Conservation (phyloP, 2,797 vertebrate genomes). For the Balearica regulorum region DNA sequence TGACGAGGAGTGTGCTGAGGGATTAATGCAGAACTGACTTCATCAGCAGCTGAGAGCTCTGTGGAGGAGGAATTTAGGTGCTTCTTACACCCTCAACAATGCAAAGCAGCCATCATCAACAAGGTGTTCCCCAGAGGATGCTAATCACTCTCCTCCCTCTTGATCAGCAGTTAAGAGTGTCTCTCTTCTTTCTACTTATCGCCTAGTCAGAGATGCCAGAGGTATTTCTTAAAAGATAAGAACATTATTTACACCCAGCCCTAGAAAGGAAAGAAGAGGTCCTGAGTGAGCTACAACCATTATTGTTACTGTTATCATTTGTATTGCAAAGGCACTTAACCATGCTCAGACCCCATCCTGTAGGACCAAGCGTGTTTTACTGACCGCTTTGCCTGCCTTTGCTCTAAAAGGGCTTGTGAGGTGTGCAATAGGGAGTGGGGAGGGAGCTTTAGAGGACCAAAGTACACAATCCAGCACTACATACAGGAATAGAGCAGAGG, state of each 20-base stretch:
- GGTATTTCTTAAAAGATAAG: constrained; percentile 57
- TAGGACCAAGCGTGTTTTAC: background rate
- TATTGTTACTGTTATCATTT: constrained; percentile 25
- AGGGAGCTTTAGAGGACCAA: background rate
- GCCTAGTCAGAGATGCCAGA: constrained; percentile 43
- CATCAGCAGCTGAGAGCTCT: constrained; percentile 39
- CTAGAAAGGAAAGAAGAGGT: constrained; percentile 33
- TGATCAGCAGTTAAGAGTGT: constrained; percentile 53
- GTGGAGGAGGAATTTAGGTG: constrained; percentile 51
- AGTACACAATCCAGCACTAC: background rate
- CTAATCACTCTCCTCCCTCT: constrained; percentile 53
- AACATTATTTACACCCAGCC: background rate
- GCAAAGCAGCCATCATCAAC: constrained; percentile 51
- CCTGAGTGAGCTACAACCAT: background rate
- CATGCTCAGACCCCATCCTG: background rate
- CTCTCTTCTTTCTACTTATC: constrained; percentile 61
- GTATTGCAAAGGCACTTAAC: background rate
- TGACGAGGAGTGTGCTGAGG: background rate
- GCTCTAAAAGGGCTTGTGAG: background rate
- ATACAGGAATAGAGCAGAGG: background rate
- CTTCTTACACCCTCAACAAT: constrained; percentile 56
- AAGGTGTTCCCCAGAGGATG: constrained; percentile 58
- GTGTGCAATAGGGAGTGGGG: background rate
- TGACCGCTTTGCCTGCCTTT: background rate
- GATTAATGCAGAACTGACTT: constrained; percentile 53